Base-by-base conservation (phyloP, 2,888 invertebrate species). In the Coenonympha arcania region DNA sequence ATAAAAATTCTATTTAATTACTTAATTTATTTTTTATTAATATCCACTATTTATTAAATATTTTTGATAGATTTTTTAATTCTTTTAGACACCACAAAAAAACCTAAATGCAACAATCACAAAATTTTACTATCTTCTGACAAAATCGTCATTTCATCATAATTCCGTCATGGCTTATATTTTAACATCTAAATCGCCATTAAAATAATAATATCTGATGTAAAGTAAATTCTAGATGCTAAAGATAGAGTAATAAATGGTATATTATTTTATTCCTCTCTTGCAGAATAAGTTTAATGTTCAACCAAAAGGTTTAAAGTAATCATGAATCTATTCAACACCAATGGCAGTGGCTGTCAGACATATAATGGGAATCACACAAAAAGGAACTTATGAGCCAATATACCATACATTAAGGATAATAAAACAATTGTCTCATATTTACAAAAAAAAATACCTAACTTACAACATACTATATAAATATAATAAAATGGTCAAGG, bases 391-490 rank as follows among this genome's bases (percentile, higher is more conserved):
- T 45, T 34, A 48, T 39, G 13, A 50, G 28, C 20, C 45, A 52
- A 44, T 44, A 44, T 24, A 36, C 16, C 8, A 20, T 20, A 37
- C 8, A 39, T 22, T 3, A 15, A 3, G 8, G 34, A 52, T 37
- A 49, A 34, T 45, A n/a, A 16, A 5, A 6, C 3, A n/a, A n/a
- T n/a, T 33, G 16, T 8, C 8, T 33, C 34, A 19, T n/a, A 34
- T 44, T 40, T 40, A 51, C 18, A 51, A 42, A 37, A 43, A 19
- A 18, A 48, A 15, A 28, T 28, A 45, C 28, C 36, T 28, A 44
- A 24, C 34, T 44, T n/a, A 44, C 34, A 26, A 24, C n/a, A n/a
- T n/a, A n/a, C n/a, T n/a, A 18, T 8, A 55, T 63, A 85, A n/a
- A 20, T 2, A 9, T n/a, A 26, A 2, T 9, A 26, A 11, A 19